Percentiles rank a stretch among this genome's conserved stretches.
Evolutionary conservation across 2,888 invertebrate genomes (phyloP).

Genomic region (Pheosia gnoma): DNA sequence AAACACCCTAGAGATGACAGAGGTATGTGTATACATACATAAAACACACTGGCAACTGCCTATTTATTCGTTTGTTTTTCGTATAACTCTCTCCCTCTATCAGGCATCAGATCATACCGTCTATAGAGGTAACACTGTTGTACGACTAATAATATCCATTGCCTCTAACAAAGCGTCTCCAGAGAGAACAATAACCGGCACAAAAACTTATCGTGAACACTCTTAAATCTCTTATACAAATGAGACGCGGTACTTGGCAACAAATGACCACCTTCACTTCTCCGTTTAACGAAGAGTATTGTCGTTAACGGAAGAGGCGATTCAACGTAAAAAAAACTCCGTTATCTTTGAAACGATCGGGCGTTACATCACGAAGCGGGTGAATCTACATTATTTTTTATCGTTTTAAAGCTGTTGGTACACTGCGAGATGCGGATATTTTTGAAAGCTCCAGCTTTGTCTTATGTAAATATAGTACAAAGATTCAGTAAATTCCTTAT

Average conservation of each 20-base stretch:
- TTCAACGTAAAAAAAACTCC: conserved; percentile 72
- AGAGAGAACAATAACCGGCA: conserved; percentile 60
- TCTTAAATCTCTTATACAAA: conserved; percentile 65
- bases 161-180: conserved; percentile 36
- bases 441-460: not conserved
- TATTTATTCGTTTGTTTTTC: too few species aligned
- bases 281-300: conserved; percentile 68
- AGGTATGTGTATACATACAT: too few species aligned
- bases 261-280: conserved; percentile 76
- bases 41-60: too few species aligned
- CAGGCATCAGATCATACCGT: too few species aligned
- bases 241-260: conserved; percentile 70
- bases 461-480: too few species aligned
- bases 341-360: conserved; percentile 76
- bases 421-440: not conserved
- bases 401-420: conserved; percentile 47
- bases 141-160: conserved; percentile 8
- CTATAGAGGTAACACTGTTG: too few species aligned
- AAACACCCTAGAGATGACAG: too few species aligned
- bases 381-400: conserved; percentile 81
- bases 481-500: too few species aligned
- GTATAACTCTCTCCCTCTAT: too few species aligned
- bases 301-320: conserved; percentile 71
- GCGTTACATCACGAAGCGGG: conserved; percentile 63
- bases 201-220: conserved; percentile 55